Base-by-base conservation (phyloP, 2,797 vertebrate species). In the Sebastes ruberrimus region DNA sequence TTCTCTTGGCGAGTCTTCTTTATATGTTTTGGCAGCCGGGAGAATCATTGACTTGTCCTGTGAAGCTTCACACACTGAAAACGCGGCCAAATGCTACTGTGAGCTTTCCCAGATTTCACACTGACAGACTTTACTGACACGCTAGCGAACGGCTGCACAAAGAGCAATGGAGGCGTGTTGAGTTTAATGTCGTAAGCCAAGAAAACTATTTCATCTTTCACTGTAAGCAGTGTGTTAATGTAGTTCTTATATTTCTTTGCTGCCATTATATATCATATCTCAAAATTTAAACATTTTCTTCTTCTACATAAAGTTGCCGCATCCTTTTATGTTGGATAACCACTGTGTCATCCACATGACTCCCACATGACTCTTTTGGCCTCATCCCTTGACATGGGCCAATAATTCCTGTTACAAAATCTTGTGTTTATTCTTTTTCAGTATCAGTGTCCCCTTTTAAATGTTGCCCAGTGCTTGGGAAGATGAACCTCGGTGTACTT, bases 41-140 rank as follows among this genome's bases (percentile, higher is more conserved):
- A 90, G 88, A 92, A 86, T 88, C 85, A 86, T 88, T 88, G 90
- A 90, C 86, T 91, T 84, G 82, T 85, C 81, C 93, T 92, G 87
- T 84, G 83, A 86, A 89, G 92, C 88, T 87, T 94, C 83, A 90
- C 87, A 81, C 87, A 35, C 82, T 79, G 66, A 86, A 89, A 88
- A 81, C 75, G 56, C 57, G 14, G 89, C 91, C 88, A 90, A 89
- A 84, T n/a, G 89, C 89, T 93, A 90, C 91, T 33, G 88, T 94
- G 93, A 94, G 80, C 60, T 82, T 89, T 84, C 68, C 85, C 92
- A 94, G 93, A 92, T 78, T 84, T 74, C 81, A 65, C 72, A 71
- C 81, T 79, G 68, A 85, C 86, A 80, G 71, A 78, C 55, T 68
- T 33, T 52, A 68, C 82, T 73, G 22, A 84, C 72, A 82, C 74